phyloP scores from a whole-genome alignment of 2,797 vertebrate species.

The Hemibagrus guttatus region DNA sequence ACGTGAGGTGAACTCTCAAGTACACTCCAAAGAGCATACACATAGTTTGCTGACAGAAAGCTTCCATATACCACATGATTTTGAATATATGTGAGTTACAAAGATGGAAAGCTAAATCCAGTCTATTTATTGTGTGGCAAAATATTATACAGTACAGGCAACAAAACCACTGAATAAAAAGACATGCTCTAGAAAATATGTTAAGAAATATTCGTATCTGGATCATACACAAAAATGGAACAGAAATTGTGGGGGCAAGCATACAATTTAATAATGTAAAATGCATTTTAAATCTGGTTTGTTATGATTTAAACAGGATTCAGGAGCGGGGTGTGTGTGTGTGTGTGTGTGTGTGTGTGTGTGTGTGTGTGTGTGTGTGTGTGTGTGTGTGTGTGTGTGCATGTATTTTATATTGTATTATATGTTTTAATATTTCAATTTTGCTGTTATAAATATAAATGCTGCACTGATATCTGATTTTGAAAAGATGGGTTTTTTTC shows the following conservation, averaged over 20 bases:
- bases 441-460: background rate
- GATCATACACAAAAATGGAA: background rate
- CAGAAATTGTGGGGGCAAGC: background rate
- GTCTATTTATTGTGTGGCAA: background rate
- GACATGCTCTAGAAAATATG: background rate
- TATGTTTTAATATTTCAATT: background rate
- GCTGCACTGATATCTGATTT: background rate
- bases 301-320: background rate
- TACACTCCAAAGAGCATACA: slow-evolving; percentile 45
- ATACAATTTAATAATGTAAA: background rate
- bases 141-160: background rate
- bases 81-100: background rate
- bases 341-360: no score
- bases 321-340: no score
- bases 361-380: no score
- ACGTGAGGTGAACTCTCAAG: slow-evolving; percentile 54
- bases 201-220: background rate
- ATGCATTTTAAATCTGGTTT: background rate
- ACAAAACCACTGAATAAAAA: background rate
- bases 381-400: no score
- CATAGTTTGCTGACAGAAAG: slow-evolving; percentile 46
- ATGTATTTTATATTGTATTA: no score
- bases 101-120: background rate
- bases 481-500: background rate
- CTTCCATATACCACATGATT: slow-evolving; percentile 50